Evolutionary conservation across 1,140 invertebrate species (phyloP).

Genomic region (Caenorhabditis tropicalis): DNA sequence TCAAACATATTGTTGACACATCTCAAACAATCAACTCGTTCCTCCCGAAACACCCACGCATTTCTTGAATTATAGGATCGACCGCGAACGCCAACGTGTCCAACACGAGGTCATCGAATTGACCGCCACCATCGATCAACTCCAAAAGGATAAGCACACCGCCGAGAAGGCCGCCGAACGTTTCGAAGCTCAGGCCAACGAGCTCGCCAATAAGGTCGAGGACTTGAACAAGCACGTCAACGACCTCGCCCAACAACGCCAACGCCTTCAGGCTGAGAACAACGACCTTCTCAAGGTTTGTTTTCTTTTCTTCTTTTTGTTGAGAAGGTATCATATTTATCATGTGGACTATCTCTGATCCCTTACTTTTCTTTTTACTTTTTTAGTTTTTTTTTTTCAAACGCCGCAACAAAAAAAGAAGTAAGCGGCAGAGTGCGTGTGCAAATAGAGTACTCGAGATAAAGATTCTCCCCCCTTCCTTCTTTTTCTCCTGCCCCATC

Average conservation of each 20-base stretch:
- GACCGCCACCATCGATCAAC: slow-evolving; percentile 87
- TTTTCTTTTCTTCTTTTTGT: too few species aligned
- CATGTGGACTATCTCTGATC: not conserved
- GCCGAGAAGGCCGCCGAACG: slow-evolving; percentile 87
- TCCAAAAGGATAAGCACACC: slow-evolving; percentile 87
- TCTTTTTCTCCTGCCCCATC: not conserved
- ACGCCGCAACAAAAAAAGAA: not conserved
- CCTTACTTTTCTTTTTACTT: not conserved
- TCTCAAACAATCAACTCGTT: too few species aligned
- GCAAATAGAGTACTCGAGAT: slow-evolving; percentile 43
- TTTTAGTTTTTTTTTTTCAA: not conserved
- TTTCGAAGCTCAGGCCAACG: slow-evolving; percentile 85
- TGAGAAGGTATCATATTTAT: not conserved
- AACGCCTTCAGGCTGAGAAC: slow-evolving; percentile 79
- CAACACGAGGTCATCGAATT: slow-evolving; percentile 94
- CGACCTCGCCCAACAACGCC: slow-evolving; percentile 83
- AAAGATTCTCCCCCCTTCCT: not conserved
- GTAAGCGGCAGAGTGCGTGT: not conserved
- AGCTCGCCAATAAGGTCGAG: slow-evolving; percentile 90
- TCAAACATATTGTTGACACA: slow-evolving; percentile 10
- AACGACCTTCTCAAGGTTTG: slow-evolving; percentile 85
- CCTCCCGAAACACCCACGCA: not conserved
- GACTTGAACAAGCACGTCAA: slow-evolving; percentile 91
- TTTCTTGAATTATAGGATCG: slow-evolving; percentile 77
- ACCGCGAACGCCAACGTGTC: slow-evolving; percentile 94